Conservation (phyloP, 2,797 vertebrate genomes). For the Huso huso region DNA sequence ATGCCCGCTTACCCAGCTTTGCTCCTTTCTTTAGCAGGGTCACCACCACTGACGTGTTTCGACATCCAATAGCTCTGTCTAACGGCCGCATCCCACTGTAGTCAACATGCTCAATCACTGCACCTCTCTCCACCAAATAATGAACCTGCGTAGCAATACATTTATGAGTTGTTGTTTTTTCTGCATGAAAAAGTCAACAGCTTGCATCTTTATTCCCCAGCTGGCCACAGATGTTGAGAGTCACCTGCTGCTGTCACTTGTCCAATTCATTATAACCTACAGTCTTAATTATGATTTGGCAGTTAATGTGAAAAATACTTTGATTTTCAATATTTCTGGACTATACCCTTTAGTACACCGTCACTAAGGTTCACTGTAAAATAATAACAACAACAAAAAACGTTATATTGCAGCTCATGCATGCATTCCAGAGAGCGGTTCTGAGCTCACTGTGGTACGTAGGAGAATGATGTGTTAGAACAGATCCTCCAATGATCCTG, state of each 20-base stretch:
- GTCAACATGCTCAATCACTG: constrained; percentile 91
- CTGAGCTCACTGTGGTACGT: no score
- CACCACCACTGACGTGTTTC: constrained; percentile 88
- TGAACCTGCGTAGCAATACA: constrained; percentile 65
- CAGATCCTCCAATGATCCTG: no score
- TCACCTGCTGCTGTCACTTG: neutral
- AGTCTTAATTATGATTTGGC: neutral
- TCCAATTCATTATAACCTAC: neutral
- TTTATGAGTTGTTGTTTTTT: neutral
- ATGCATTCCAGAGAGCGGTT: no score
- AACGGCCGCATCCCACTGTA: constrained; percentile 93
- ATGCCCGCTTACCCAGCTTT: constrained; percentile 72
- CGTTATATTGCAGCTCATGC: no score
- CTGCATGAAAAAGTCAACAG: neutral
- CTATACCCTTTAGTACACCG: no score
- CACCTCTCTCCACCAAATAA: constrained; percentile 91
- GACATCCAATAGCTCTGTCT: constrained; percentile 94
- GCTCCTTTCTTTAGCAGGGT: constrained; percentile 90
- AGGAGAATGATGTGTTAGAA: no score
- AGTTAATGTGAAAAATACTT: neutral
- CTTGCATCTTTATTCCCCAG: neutral
- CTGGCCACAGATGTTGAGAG: neutral
- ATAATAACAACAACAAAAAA: no score
- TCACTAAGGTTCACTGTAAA: no score
- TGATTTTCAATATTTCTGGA: neutral